These are phyloP conservation scores for Drosophila ananassae DNA, from an alignment of 1,140 invertebrate genomes.

Conservation along the genomic window DNA sequence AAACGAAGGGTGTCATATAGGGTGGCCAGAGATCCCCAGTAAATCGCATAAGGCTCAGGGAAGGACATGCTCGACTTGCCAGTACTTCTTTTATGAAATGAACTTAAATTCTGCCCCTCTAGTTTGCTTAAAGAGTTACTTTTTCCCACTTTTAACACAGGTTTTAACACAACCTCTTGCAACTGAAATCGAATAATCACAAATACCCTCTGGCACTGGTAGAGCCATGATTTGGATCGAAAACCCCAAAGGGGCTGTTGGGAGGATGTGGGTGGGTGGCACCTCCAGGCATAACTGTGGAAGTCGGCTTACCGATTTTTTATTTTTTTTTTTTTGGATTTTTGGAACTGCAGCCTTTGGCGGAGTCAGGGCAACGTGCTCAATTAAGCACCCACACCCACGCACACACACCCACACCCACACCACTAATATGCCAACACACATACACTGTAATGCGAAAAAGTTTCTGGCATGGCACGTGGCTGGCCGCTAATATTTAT, in stretches of 20 bases:
- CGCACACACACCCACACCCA: neutral
- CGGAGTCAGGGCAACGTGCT: constrained; percentile 62
- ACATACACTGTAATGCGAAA: constrained; percentile 33
- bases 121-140: neutral
- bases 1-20: neutral
- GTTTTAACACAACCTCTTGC: neutral
- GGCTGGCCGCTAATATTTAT: constrained; percentile 78
- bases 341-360: constrained; percentile 46
- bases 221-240: neutral
- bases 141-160: neutral
- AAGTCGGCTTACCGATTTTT: constrained; percentile 41
- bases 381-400: constrained; percentile 63
- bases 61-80: neutral
- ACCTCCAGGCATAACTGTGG: constrained; percentile 25
- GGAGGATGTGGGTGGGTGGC: neutral
- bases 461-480: constrained; percentile 65
- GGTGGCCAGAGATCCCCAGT: neutral
- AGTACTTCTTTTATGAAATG: neutral
- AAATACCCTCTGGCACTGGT: constrained; percentile 24
- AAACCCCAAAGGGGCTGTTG: too few species aligned
- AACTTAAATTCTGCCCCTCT: too few species aligned
- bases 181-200: constrained; percentile 35
- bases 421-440: constrained; percentile 4
- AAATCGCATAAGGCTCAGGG: constrained; percentile 14
- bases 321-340: constrained; percentile 21